These are phyloP conservation scores for Poecile atricapillus DNA, from an alignment of 2,113 vertebrate genomes.

Conservation along the genomic window DNA sequence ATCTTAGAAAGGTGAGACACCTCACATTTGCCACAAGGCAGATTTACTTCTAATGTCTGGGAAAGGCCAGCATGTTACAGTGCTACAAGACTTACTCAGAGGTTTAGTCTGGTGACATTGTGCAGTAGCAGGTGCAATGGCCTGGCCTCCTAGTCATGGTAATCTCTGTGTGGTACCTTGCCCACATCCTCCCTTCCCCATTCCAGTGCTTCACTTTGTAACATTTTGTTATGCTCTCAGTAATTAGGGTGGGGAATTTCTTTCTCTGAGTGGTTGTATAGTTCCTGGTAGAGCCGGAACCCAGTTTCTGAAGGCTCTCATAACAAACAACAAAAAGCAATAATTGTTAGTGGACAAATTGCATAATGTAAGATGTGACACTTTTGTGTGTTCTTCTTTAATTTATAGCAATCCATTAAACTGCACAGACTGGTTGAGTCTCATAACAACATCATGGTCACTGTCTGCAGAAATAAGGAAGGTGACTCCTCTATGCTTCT, in stretches of 20 bases:
- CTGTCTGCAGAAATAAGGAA: conserved; percentile 70
- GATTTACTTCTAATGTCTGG: neutral
- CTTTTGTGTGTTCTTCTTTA: conserved; percentile 35
- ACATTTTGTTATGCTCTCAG: neutral
- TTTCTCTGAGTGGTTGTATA: neutral
- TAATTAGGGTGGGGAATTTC: neutral
- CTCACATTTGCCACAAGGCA: neutral
- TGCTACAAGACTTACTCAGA: neutral
- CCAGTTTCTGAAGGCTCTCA: neutral
- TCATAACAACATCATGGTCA: conserved; percentile 74
- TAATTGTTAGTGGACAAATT: neutral
- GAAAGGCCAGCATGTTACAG: neutral
- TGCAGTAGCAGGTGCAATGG: neutral
- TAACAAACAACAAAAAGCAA: neutral
- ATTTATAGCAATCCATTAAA: conserved; percentile 80
- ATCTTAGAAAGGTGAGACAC: conserved; percentile 75
- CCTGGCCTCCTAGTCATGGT: neutral
- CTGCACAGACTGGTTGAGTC: conserved; percentile 78
- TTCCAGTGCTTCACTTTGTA: conserved; percentile 1
- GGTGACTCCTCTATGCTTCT: conserved; percentile 62
- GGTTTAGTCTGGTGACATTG: neutral
- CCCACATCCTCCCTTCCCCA: conserved; percentile 26
- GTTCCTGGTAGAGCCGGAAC: neutral
- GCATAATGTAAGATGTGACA: neutral
- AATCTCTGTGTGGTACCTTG: neutral